These are phyloP conservation scores for Progne subis DNA, from an alignment of 2,113 vertebrate genomes.

Conservation along the genomic window DNA sequence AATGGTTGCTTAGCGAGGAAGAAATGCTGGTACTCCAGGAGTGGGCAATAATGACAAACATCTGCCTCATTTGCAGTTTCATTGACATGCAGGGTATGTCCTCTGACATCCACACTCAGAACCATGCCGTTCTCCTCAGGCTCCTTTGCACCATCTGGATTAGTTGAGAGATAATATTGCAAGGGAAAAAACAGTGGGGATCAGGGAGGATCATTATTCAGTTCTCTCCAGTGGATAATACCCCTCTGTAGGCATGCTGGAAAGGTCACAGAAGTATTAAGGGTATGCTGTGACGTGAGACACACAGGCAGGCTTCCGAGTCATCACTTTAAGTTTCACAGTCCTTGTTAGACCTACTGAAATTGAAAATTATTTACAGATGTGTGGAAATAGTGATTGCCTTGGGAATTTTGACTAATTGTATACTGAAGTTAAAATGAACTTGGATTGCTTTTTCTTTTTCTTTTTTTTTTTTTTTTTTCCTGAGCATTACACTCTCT, in stretches of 20 bases:
- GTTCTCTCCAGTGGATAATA: background rate
- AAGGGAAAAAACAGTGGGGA: background rate
- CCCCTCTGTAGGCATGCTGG: background rate
- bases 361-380: background rate
- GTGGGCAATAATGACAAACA: conserved; percentile 14
- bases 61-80: conserved; percentile 24
- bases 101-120: background rate
- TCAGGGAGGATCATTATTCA: background rate
- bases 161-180: background rate
- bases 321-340: background rate
- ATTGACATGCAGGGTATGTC: background rate
- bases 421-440: background rate
- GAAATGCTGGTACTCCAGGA: background rate
- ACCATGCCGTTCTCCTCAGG: background rate
- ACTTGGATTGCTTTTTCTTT: background rate
- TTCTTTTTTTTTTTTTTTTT: background rate
- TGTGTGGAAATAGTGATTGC: background rate
- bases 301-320: background rate
- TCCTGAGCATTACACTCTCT: background rate
- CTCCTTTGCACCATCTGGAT: conserved; percentile 17
- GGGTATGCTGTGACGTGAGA: background rate
- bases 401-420: background rate
- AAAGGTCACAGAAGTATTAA: conserved; percentile 11
- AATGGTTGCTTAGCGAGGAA: background rate
- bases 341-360: background rate